Conservation (phyloP, 1,140 invertebrate species). For the Palaemon carinicauda region DNA sequence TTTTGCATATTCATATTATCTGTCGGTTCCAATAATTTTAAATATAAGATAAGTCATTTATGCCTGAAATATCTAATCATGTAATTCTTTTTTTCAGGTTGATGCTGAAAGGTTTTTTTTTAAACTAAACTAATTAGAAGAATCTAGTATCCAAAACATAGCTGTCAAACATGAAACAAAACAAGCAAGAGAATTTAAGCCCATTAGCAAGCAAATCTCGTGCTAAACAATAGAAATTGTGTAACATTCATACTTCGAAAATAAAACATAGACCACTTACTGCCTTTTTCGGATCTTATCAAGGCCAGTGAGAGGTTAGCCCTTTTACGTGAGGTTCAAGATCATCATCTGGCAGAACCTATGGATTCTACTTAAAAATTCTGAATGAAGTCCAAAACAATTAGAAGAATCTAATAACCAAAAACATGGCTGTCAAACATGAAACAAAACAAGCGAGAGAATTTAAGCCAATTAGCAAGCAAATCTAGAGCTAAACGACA, state of each 20-base stretch:
- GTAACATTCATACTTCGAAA: not conserved
- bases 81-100: not conserved
- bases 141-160: no score
- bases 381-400: no score
- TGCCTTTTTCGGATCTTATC: not conserved
- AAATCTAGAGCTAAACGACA: no score
- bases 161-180: constrained; percentile 1
- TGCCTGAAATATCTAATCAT: not conserved
- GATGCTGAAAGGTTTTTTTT: not conserved
- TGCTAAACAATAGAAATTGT: not conserved
- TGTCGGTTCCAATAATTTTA: not conserved
- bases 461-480: no score
- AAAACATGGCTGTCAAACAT: no score
- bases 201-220: not conserved
- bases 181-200: not conserved
- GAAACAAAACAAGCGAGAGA: no score
- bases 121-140: not conserved
- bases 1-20: no score
- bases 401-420: no score
- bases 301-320: no score
- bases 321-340: no score
- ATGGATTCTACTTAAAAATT: no score
- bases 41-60: not conserved
- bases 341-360: no score
- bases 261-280: not conserved